Conservation (phyloP, 1,140 invertebrate species). For the Drosophila burlai region DNA sequence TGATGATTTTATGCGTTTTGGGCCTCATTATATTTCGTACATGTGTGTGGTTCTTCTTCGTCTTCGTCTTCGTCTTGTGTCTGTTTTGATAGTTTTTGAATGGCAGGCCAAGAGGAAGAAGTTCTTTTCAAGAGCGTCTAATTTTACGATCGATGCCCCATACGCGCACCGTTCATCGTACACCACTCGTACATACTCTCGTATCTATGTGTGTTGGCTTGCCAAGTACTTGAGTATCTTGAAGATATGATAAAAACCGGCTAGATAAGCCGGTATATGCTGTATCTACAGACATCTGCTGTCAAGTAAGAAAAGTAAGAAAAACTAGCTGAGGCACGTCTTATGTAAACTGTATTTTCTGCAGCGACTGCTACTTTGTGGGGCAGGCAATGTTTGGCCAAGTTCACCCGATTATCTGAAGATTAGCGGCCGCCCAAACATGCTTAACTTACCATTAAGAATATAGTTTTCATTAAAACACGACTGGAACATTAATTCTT, state of each 20-base stretch:
- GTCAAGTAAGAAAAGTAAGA: slow-evolving; percentile 13
- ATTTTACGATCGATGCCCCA: slow-evolving; percentile 58
- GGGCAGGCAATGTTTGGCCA: slow-evolving; percentile 43
- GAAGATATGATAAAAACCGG: slow-evolving; percentile 56
- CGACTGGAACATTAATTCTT: not conserved
- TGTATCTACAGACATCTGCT: slow-evolving; percentile 27
- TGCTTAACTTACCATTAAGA: slow-evolving; percentile 11
- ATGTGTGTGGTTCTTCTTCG: slow-evolving; percentile 14
- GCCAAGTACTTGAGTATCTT: slow-evolving; percentile 39
- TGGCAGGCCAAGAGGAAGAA: slow-evolving; percentile 46
- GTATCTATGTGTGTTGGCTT: slow-evolving; percentile 19
- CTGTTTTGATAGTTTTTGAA: slow-evolving; percentile 60
- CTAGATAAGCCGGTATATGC: slow-evolving; percentile 47
- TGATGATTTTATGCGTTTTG: slow-evolving; percentile 67
- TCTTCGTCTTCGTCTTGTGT: slow-evolving; percentile 16
- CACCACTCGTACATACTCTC: not conserved
- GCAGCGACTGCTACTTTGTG: slow-evolving; percentile 24
- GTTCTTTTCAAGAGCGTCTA: slow-evolving; percentile 55
- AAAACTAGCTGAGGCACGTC: slow-evolving; percentile 52
- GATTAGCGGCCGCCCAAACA: slow-evolving; percentile 8
- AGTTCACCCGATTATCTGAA: slow-evolving; percentile 16
- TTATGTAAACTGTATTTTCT: slow-evolving; percentile 26
- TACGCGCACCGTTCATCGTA: not conserved
- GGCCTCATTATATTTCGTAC: slow-evolving; percentile 51
- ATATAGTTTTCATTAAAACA: slow-evolving; percentile 15